phyloP scores from a whole-genome alignment of 2,113 vertebrate species.

The Protobothrops mucrosquamatus region DNA sequence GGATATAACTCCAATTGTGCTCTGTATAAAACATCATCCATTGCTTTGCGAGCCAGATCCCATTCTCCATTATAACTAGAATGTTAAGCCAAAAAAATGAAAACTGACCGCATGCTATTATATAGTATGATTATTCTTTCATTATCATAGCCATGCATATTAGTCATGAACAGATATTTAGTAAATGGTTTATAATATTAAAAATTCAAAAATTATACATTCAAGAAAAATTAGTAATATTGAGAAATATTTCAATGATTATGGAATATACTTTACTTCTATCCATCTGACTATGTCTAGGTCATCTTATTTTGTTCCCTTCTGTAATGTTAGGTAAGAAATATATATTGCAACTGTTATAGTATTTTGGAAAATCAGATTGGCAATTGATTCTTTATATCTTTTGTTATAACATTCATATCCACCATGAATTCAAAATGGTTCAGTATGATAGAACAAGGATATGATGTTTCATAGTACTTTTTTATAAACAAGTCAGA shows the following conservation, averaged over 20 bases:
- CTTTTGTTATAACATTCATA: not conserved
- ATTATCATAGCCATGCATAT: not conserved
- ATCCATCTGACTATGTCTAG: not conserved
- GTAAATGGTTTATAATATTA: not conserved
- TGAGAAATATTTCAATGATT: not conserved
- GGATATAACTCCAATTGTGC: slow-evolving; percentile 94
- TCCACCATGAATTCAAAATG: not conserved
- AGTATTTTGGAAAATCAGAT: not conserved
- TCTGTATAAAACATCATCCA: slow-evolving; percentile 94
- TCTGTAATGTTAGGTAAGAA: not conserved
- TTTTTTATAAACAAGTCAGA: not conserved
- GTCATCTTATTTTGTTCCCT: not conserved
- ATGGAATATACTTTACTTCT: not conserved
- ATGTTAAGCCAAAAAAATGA: slow-evolving; percentile 6
- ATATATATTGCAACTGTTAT: not conserved
- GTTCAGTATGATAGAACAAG: not conserved
- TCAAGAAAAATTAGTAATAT: not conserved
- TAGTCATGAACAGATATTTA: not conserved
- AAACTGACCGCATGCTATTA: not conserved
- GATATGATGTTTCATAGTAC: not conserved
- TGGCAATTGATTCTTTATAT: not conserved
- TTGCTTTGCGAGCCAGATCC: slow-evolving; percentile 89
- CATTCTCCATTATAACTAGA: slow-evolving; percentile 94
- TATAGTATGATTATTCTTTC: not conserved
- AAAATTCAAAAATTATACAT: not conserved